Percentiles rank a stretch among this genome's conserved stretches.
phyloP scores from a whole-genome alignment of 1,140 invertebrate genomes.

The Vollenhovia emeryi region DNA sequence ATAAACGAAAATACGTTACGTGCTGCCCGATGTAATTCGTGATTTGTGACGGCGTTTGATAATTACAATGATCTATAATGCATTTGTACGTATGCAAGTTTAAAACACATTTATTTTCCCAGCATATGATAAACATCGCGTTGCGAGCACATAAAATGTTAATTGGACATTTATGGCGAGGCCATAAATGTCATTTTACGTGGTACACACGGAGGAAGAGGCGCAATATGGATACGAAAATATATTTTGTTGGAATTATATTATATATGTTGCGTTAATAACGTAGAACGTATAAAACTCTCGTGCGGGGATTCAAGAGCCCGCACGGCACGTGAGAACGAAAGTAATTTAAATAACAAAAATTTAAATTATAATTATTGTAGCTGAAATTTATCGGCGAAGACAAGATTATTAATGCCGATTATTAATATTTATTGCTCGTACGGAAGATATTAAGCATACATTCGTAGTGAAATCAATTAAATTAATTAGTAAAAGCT shows the following conservation, averaged over 20 bases:
- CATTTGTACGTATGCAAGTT: neutral
- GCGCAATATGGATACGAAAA: neutral
- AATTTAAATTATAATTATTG: conserved; percentile 10
- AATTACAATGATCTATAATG: conserved; percentile 1
- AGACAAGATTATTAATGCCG: neutral
- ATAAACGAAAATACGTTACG: neutral
- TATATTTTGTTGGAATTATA: neutral
- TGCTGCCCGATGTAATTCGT: neutral
- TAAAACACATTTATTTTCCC: neutral
- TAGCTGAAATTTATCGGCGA: neutral
- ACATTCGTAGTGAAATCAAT: conserved; percentile 4
- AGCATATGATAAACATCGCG: conserved; percentile 14
- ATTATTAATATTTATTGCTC: conserved; percentile 26
- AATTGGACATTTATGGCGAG: conserved; percentile 19
- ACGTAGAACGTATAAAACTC: neutral
- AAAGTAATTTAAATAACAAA: neutral
- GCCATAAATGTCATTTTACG: conserved; percentile 7
- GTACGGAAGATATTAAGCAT: neutral
- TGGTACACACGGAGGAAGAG: neutral
- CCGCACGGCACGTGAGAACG: neutral
- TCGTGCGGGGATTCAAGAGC: neutral
- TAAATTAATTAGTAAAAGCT: conserved; percentile 36
- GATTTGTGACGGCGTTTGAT: neutral
- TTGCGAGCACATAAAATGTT: conserved; percentile 18
- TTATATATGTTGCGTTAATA: conserved; percentile 6